Conservation (phyloP, 30 jellyfish, hydroid and myxozoan species). For the Sanderia malayensis region DNA sequence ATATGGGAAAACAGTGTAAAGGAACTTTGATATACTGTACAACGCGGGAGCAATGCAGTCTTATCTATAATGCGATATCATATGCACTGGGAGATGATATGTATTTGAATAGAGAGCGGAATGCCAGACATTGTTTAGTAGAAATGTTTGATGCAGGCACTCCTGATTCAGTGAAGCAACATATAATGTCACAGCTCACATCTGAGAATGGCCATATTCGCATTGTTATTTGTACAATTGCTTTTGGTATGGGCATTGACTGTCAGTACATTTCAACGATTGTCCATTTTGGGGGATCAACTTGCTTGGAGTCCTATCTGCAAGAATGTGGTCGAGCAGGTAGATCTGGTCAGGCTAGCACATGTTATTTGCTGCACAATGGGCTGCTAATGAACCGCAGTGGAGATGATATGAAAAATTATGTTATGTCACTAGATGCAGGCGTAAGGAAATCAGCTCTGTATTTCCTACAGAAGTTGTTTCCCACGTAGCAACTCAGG, state of each 20-base stretch:
- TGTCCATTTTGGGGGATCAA: constrained; percentile 52
- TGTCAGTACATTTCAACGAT: constrained; percentile 5
- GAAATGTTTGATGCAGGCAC: constrained; percentile 57
- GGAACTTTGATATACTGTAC: constrained; percentile 11
- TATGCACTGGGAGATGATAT: constrained; percentile 20
- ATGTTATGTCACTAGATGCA: constrained; percentile 8
- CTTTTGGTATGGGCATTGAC: constrained; percentile 47
- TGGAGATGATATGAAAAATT: constrained; percentile 27
- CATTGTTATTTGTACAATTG: constrained; percentile 27
- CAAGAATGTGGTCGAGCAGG: constrained; percentile 54
- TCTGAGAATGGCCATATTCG: constrained; percentile 16
- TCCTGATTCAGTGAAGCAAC: constrained; percentile 11
- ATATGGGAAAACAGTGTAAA: background rate
- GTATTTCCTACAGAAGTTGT: constrained; percentile 14
- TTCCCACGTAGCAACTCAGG: background rate
- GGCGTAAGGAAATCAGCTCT: constrained; percentile 11
- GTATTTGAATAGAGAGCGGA: constrained; percentile 1
- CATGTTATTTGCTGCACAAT: constrained; percentile 20
- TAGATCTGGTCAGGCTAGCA: constrained; percentile 27
- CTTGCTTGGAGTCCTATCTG: constrained; percentile 14
- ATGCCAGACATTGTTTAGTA: constrained; percentile 10
- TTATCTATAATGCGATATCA: background rate
- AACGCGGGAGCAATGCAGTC: constrained; percentile 17
- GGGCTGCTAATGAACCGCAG: constrained; percentile 13
- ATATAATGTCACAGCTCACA: constrained; percentile 4